A percentile compares a stretch with the other conserved stretches of the same genome.
These are phyloP conservation scores for Meteorus colon DNA, from an alignment of 2,888 invertebrate species.

Conservation along the genomic window DNA sequence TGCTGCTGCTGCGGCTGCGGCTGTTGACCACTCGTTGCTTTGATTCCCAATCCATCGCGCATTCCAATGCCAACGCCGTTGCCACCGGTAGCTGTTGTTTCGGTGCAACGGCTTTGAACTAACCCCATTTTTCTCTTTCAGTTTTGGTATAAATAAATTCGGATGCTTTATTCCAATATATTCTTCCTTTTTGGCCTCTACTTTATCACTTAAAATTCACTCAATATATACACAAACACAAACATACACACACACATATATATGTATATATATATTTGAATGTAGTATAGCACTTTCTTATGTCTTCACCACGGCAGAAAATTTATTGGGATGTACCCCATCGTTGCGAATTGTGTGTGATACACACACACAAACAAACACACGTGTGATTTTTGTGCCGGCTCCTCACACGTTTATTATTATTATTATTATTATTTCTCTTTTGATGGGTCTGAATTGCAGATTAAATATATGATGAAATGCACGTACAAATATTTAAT, in stretches of 20 bases:
- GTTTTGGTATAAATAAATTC: not conserved
- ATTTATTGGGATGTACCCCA: not conserved
- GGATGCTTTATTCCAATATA: not conserved
- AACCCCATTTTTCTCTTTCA: constrained; percentile 60
- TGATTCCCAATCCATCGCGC: constrained; percentile 63
- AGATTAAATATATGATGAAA: not conserved
- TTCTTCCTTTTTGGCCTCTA: not conserved
- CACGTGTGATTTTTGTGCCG: not conserved
- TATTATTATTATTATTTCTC: not conserved
- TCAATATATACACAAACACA: too few species aligned
- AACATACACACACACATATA: too few species aligned
- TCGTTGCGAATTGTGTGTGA: not conserved
- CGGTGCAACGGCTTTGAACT: constrained; percentile 63
- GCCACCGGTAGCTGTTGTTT: constrained; percentile 44
- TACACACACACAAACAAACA: not conserved
- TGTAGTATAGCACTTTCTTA: not conserved
- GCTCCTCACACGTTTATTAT: not conserved
- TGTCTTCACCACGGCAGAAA: not conserved
- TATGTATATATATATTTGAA: too few species aligned
- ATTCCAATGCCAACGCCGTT: constrained; percentile 54
- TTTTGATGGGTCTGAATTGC: not conserved
- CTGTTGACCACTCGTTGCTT: constrained; percentile 59
- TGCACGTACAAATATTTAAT: not conserved
- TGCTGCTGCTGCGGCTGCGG: constrained; percentile 52
- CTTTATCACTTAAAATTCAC: too few species aligned